Percentiles rank a stretch among this genome's conserved stretches.
Conservation (phyloP, 2,113 vertebrate species). For the Origma solitaria region DNA sequence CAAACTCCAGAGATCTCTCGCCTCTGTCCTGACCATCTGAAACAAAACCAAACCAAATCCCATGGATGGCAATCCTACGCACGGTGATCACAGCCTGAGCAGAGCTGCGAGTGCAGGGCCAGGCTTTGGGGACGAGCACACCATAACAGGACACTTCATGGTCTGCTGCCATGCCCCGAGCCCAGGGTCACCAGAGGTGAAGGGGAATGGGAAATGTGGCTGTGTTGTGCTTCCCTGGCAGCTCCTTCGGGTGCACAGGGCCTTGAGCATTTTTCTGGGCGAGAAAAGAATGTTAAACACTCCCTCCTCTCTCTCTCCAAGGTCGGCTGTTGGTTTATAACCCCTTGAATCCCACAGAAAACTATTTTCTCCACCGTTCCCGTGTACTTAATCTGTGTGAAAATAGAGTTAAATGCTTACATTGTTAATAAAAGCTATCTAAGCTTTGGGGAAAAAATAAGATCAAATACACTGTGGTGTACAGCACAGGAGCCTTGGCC, state of each 20-base stretch:
- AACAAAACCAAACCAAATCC: too few species aligned
- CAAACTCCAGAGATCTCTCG: too few species aligned
- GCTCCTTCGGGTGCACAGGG: background rate
- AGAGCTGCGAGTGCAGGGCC: accelerated
- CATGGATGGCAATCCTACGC: too few species aligned
- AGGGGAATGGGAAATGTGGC: background rate
- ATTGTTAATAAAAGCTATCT: background rate
- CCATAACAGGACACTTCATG: background rate
- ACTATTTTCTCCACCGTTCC: background rate
- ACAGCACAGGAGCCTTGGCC: background rate
- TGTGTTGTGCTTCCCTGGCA: background rate
- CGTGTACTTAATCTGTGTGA: background rate
- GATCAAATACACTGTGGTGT: background rate
- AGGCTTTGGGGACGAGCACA: background rate
- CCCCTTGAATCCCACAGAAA: background rate
- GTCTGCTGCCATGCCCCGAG: background rate
- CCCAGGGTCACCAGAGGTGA: conserved; percentile 3
- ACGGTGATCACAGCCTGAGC: background rate
- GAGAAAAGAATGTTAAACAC: background rate
- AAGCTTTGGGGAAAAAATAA: background rate
- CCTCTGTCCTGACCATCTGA: too few species aligned
- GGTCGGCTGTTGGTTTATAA: background rate
- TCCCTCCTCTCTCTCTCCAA: background rate
- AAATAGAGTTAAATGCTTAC: background rate
- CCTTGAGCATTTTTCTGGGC: background rate